Evolutionary conservation across 2,888 invertebrate species (phyloP).

Genomic region (Agrypnus murinus): DNA sequence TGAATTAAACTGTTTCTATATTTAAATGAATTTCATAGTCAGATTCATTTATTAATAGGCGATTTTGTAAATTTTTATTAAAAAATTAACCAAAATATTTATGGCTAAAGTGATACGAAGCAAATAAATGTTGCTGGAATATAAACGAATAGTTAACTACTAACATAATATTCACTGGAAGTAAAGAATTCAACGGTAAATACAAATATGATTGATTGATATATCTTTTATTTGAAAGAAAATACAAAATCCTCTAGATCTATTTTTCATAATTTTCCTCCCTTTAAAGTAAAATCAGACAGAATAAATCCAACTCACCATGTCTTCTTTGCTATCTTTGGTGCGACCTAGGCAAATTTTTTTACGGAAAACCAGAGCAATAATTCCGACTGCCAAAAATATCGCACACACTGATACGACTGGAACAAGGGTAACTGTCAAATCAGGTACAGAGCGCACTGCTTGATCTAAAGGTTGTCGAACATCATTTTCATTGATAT

Average conservation of each 20-base stretch:
- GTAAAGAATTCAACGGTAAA: not conserved
- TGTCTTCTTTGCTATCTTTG: slow-evolving; percentile 83
- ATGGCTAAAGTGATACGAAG: too few relatives aligned
- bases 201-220: slow-evolving; percentile 5
- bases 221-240: not conserved
- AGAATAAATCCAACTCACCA: slow-evolving; percentile 73
- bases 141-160: not conserved
- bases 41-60: too few relatives aligned
- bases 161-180: not conserved
- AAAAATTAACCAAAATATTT: too few relatives aligned
- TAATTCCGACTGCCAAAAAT: slow-evolving; percentile 79
- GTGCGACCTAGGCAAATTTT: slow-evolving; percentile 79
- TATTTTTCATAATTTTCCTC: not conserved
- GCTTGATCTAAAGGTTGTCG: slow-evolving; percentile 63
- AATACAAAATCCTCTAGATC: not conserved
- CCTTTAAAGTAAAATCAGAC: slow-evolving; percentile 52
- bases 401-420: slow-evolving; percentile 81
- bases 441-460: slow-evolving; percentile 72
- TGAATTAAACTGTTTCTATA: too few relatives aligned
- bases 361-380: slow-evolving; percentile 82
- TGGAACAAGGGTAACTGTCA: slow-evolving; percentile 81
- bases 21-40: too few relatives aligned
- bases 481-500: slow-evolving; percentile 24
- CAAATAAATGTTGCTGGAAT: too few relatives aligned
- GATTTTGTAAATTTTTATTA: too few relatives aligned